phyloP scores from a whole-genome alignment of 2,888 invertebrate genomes.

The Scaptomyza reducta region DNA sequence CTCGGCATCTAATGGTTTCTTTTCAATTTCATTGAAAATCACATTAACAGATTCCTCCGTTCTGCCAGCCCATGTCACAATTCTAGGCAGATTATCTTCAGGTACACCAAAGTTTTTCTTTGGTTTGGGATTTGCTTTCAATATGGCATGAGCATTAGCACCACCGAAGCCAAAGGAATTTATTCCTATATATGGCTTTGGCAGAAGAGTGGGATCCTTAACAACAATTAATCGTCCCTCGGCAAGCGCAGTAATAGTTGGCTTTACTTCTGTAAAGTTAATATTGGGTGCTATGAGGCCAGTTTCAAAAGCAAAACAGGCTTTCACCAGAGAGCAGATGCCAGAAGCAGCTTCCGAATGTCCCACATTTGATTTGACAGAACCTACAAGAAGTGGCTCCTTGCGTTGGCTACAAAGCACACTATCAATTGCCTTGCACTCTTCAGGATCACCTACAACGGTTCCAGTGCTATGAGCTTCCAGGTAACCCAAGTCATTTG shows the following conservation, averaged over 20 bases:
- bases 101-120: conserved; percentile 86
- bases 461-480: conserved; percentile 96
- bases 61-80: conserved; percentile 91
- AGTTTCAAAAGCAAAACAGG: conserved; percentile 91
- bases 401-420: conserved; percentile 91
- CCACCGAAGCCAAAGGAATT: conserved; percentile 98
- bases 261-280: conserved; percentile 88
- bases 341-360: conserved; percentile 95
- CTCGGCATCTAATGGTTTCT: conserved; percentile 87
- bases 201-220: conserved; percentile 88
- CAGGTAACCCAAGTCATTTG: conserved; percentile 89
- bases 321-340: conserved; percentile 92
- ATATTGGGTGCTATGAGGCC: conserved; percentile 94
- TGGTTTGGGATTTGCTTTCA: conserved; percentile 71
- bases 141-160: conserved; percentile 87
- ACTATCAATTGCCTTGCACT: conserved; percentile 92
- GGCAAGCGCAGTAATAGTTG: conserved; percentile 87
- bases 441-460: conserved; percentile 95
- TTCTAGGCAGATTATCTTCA: conserved; percentile 88
- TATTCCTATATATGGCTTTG: conserved; percentile 91
- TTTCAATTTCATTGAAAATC: conserved; percentile 88
- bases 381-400: conserved; percentile 92
- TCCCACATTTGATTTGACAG: conserved; percentile 97
- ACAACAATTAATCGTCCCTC: conserved; percentile 89
- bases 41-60: conserved; percentile 90